Base-by-base conservation (phyloP, 1,140 invertebrate genomes). In the Heliothis subflexa region DNA sequence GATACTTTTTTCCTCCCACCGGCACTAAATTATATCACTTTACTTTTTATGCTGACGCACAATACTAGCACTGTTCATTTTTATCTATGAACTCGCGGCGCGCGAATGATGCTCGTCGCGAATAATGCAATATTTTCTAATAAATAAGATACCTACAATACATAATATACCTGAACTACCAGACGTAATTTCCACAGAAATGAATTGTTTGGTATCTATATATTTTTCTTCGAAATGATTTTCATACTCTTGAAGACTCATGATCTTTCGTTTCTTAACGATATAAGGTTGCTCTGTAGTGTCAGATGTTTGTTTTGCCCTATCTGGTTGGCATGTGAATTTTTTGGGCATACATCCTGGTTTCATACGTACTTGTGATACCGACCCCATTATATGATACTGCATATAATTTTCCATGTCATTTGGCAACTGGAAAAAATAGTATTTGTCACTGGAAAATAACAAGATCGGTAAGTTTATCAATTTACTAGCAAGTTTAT, bases 151-250 rank as follows among this genome's bases (percentile, higher is more conserved):
- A 25, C 21, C 21, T 25, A 25, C 21, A 25, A n/a, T 25, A 21
- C 25, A 59, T 16, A 54, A 14, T 54, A 59, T 59, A 59, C 55
- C 55, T 59, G 55, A 59, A 59, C 55, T 59, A 59, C 55, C 21
- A 59, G 21, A 59, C 25, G 55, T 18, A 59, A 59, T 59, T 59
- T 59, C 55, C 25, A 25, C 25, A 18, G 55, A 59, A 59, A 18
- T 59, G 25, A 18, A 59, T 59, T 18, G 55, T 21, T 59, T 18
- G 21, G 12, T 11, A 59, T 25, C 55, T 59, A 59, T 59, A 59
- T n/a, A 25, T 13, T 21, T 59, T 25, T 59, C 55, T 59, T 59
- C 55, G 25, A 59, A 59, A 25, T 59, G 21, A 18, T 59, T 59
- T 59, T 59, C 55, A 59, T 9, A 59, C 55, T 59, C 55, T 59